These are phyloP conservation scores for Drosophila sordidula DNA, from an alignment of 2,888 invertebrate species.

Conservation along the genomic window DNA sequence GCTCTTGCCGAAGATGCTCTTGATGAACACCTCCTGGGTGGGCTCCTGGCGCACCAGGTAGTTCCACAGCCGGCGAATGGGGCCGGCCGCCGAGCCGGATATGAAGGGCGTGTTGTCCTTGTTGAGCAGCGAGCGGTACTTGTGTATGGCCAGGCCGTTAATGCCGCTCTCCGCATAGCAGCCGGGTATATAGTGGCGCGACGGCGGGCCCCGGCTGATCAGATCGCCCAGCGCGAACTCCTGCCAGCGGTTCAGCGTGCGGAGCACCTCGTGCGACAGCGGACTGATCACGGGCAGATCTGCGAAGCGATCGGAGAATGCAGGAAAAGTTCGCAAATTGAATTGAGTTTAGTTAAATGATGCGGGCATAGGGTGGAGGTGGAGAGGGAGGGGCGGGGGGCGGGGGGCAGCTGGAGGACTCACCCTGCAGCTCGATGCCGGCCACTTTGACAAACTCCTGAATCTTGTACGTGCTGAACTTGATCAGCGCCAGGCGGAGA, in stretches of 20 bases:
- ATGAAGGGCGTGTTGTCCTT: constrained; percentile 98
- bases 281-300: constrained; percentile 98
- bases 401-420: no score
- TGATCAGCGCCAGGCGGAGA: constrained; percentile 94
- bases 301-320: constrained; percentile 76
- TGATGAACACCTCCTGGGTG: constrained; percentile 97
- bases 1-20: constrained; percentile 95
- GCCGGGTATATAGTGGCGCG: constrained; percentile 94
- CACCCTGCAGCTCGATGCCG: constrained; percentile 95
- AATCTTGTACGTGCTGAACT: constrained; percentile 93
- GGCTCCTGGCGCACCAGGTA: constrained; percentile 96
- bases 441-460: constrained; percentile 94
- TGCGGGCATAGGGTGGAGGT: no score
- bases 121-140: constrained; percentile 96
- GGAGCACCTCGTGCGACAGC: constrained; percentile 94
- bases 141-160: constrained; percentile 94
- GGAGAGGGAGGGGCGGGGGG: no score
- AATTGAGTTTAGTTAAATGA: background rate
- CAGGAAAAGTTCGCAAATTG: no score
- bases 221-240: constrained; percentile 90
- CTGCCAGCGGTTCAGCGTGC: constrained; percentile 95
- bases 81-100: constrained; percentile 90
- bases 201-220: constrained; percentile 89
- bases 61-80: constrained; percentile 94
- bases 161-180: constrained; percentile 92